Base-by-base conservation (phyloP, 2,888 invertebrate species). In the Thera obeliscata region DNA sequence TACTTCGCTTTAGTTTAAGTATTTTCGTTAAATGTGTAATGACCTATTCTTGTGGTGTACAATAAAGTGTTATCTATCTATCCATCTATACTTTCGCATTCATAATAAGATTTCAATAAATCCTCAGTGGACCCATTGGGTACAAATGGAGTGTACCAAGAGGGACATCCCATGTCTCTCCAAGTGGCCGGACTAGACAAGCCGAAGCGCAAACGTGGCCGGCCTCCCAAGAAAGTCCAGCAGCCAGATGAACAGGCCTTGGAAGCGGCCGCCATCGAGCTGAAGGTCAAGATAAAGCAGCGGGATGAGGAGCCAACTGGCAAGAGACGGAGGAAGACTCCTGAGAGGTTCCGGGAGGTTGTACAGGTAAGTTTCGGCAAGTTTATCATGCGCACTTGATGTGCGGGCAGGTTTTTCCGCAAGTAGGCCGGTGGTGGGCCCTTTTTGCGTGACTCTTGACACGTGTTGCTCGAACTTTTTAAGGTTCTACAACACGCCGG, bases 171-270 rank as follows among this genome's bases (percentile, higher is more conserved):
- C 33, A 91, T 96, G 73, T 87, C 95, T 2, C 85, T 96, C 22
- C 94, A 95, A 89, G 94, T 95, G 72, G 95, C 95, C 67, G 96
- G 96, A 1, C 82, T 96, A 35, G 95, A 95, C 43, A 95, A 94
- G 75, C 96, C 96, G 0, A 95, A 94, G 79, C 90, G 95, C 63
- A 96, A 96, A 85, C 89, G 96, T 41, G 96, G 96, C 6, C 91
- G 96, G 54, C 96, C 96, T 9, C 95, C 95, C 0, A 96, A 96
- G 86, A 91, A 88, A 72, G 83, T 73, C 69, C 90, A 91, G 71
- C 78, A 90, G 0, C 85, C 87, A 0, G 92, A 94, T 56, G 88
- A 87, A 60, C 63, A 85, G 74, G 88, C 82, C 2, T 76, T 78
- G 64, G 87, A 87, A 74, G 81, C 80, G 2, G 80, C 78, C 2